Base-by-base conservation (phyloP, 2,888 invertebrate genomes). In the Polyommatus iphigenia region DNA sequence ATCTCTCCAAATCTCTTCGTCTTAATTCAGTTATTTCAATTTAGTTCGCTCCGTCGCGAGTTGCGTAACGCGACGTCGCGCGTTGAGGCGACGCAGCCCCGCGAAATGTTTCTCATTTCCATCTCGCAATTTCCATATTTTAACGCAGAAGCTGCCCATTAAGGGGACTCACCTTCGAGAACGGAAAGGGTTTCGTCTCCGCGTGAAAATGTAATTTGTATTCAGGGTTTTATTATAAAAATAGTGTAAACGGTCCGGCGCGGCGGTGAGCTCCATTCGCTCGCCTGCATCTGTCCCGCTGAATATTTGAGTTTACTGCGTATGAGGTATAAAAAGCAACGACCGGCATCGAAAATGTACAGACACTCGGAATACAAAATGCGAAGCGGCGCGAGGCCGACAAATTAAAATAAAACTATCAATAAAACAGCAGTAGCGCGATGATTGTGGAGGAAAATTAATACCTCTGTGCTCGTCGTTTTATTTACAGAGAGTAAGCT, bases 231-330 rank as follows among this genome's bases (percentile, higher is more conserved):
- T 75, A 54, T 75, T 75, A 75, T 54, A 29, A 32, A 50, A 75
- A 54, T 75, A 75, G 75, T 18, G 54, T 50, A 75, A 75, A 75
- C 15, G 18, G 54, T 54, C 54, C 54, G 4, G 46, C 15, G 54
- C 7, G 24, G 73, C 50, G 10, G 73, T 24, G 46, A 73, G 46
- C 46, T 10, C 46, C 20, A 73, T 73, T 50, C 15, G 15, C 54
- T 54, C 54, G 46, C 73, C 20, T 54, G 75, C 75, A 75, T 75
- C 54, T 46, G 24, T 50, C 24, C 54, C 29, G 50, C 29, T 75
- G 75, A 75, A 75, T 75, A 75, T 75, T 75, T 75, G 13, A 75
- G 18, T 50, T 75, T 75, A 75, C 29, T 75, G 75, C 75, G 75
- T 75, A 50, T 50, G 75, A 18, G 75, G 50, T 54, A 75, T 75